Percentiles rank a stretch among this genome's conserved stretches.
Conservation (phyloP, 1,140 invertebrate species). For the Drosophila suzukii region DNA sequence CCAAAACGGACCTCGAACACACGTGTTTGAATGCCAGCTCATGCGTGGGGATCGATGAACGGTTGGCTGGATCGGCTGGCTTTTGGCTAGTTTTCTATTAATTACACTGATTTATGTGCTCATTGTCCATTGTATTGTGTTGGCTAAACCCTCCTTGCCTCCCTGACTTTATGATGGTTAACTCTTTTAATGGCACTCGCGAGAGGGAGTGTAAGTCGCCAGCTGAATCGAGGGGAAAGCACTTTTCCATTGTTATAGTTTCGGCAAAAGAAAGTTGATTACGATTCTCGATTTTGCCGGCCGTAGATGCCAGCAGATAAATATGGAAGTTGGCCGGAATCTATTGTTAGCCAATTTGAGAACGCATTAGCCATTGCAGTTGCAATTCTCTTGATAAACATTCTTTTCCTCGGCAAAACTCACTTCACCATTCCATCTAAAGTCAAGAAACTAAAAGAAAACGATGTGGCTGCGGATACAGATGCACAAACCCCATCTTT, state of each 20-base stretch:
- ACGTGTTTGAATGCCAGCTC: slow-evolving; percentile 26
- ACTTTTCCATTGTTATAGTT: slow-evolving; percentile 48
- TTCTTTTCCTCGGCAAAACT: slow-evolving; percentile 7
- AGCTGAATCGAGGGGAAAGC: slow-evolving; percentile 21
- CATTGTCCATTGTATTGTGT: slow-evolving; percentile 78
- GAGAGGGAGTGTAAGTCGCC: slow-evolving; percentile 4
- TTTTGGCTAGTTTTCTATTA: slow-evolving; percentile 80
- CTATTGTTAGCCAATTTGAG: slow-evolving; percentile 48
- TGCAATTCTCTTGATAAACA: slow-evolving; percentile 13
- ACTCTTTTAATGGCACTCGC: slow-evolving; percentile 48
- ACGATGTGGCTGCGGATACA: slow-evolving; percentile 1
- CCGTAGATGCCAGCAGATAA: slow-evolving; percentile 36
- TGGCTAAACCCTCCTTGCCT: background rate
- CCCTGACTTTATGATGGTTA: slow-evolving; percentile 54
- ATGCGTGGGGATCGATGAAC: slow-evolving; percentile 42
- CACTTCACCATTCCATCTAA: slow-evolving; percentile 18
- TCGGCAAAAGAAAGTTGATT: slow-evolving; percentile 50
- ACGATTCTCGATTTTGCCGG: slow-evolving; percentile 22
- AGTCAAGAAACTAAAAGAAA: slow-evolving; percentile 5
- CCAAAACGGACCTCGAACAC: slow-evolving; percentile 30
- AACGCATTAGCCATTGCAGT: slow-evolving; percentile 40
- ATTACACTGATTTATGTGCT: slow-evolving; percentile 83
- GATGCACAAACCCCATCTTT: background rate
- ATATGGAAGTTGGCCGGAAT: slow-evolving; percentile 33
- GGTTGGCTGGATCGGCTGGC: slow-evolving; percentile 13